phyloP scores from a whole-genome alignment of 2,113 vertebrate genomes.

The Uropsilus gracilis region DNA sequence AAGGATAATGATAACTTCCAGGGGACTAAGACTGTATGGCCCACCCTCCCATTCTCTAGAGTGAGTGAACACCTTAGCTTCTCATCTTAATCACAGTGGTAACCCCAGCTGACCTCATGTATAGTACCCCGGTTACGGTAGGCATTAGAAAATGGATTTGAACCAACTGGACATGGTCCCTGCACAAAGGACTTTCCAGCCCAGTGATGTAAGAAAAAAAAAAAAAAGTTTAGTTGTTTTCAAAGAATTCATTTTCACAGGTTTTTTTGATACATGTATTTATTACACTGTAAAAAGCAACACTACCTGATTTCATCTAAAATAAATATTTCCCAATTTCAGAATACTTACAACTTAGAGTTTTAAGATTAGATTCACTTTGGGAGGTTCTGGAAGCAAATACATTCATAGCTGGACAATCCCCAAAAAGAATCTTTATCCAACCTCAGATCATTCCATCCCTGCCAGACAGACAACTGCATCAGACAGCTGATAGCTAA shows the following conservation, averaged over 20 bases:
- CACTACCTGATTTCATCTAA: conserved; percentile 87
- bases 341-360: conserved; percentile 85
- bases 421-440: conserved; percentile 82
- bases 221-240: neutral
- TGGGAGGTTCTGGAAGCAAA: conserved; percentile 84
- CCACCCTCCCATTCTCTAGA: neutral
- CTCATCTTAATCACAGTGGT: neutral
- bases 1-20: neutral
- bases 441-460: conserved; percentile 74
- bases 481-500: conserved; percentile 44
- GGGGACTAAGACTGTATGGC: neutral
- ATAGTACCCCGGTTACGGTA: neutral
- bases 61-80: neutral
- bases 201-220: neutral
- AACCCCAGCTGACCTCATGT: neutral
- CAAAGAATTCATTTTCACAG: conserved; percentile 45
- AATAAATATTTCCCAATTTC: conserved; percentile 87
- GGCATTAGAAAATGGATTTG: neutral
- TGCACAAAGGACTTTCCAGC: neutral
- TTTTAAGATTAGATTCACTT: conserved; percentile 83
- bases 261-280: conserved; percentile 82
- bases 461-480: conserved; percentile 70
- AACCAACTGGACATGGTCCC: neutral
- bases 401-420: conserved; percentile 88
- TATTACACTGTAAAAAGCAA: conserved; percentile 89